A percentile compares a stretch with the other conserved stretches of the same genome.
Conservation (phyloP, 2,888 invertebrate species). For the Microctonus hyperodae region DNA sequence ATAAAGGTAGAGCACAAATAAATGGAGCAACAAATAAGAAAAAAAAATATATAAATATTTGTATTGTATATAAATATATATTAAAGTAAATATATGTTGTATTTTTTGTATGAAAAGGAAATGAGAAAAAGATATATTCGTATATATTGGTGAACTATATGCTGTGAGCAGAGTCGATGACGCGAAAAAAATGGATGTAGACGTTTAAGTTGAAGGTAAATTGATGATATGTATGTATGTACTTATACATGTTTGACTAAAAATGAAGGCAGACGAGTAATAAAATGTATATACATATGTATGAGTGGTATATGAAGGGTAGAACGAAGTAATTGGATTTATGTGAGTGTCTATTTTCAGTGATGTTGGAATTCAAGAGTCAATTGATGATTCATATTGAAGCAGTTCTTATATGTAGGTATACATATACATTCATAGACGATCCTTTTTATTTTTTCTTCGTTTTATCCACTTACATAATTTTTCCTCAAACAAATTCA, state of each 20-base stretch:
- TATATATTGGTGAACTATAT: background rate
- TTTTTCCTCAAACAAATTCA: background rate
- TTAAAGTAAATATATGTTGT: no score
- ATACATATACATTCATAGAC: background rate
- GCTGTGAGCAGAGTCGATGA: background rate
- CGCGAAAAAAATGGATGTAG: slow-evolving; percentile 1
- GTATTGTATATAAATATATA: no score
- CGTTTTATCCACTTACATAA: background rate
- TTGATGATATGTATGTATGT: background rate
- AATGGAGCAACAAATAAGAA: background rate
- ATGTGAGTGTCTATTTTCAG: slow-evolving; percentile 17
- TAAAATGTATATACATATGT: background rate
- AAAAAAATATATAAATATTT: background rate
- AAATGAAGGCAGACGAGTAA: background rate
- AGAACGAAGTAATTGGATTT: slow-evolving; percentile 15
- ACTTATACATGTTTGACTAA: background rate
- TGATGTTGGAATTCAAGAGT: slow-evolving; percentile 9
- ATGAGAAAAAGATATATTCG: background rate
- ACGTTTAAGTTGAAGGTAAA: background rate
- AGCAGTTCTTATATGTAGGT: background rate
- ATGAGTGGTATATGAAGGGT: background rate
- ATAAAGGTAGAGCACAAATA: background rate
- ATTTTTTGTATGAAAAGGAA: background rate
- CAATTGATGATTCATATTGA: slow-evolving; percentile 5
- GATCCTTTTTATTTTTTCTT: background rate